phyloP scores from a whole-genome alignment of 92 coral and sea anemone genomes.

The Epizoanthus stellaris region DNA sequence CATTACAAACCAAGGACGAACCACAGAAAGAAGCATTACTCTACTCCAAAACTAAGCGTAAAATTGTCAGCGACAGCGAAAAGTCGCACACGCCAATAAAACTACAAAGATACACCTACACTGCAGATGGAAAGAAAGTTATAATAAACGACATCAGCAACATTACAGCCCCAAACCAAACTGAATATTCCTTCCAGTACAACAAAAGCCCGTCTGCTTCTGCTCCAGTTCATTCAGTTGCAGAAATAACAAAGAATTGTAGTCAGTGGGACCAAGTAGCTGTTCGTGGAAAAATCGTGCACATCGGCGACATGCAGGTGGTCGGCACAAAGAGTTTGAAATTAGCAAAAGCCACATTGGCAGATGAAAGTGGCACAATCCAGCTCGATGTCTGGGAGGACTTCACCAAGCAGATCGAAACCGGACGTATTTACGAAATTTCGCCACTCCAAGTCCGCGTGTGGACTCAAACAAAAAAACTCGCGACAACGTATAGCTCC shows the following conservation, averaged over 20 bases:
- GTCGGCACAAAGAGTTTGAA: background rate
- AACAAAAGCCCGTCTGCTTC: background rate
- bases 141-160: background rate
- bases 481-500: background rate
- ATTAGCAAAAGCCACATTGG: constrained; percentile 18
- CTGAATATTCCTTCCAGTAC: background rate
- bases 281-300: constrained; percentile 26
- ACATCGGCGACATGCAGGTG: constrained; percentile 1
- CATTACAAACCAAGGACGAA: background rate
- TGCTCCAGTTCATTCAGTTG: constrained; percentile 2
- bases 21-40: background rate
- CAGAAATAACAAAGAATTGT: background rate
- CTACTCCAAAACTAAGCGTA: constrained; percentile 41
- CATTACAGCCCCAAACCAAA: background rate
- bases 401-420: constrained; percentile 8
- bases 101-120: constrained; percentile 45
- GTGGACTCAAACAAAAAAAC: background rate
- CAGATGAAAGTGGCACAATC: constrained; percentile 31
- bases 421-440: constrained; percentile 26
- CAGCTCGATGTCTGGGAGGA: constrained; percentile 27
- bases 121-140: constrained; percentile 49
- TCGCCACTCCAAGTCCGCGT: constrained; percentile 32
- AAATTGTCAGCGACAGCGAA: constrained; percentile 45
- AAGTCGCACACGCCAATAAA: constrained; percentile 49
- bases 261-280: constrained; percentile 33